A percentile compares a stretch with the other conserved stretches of the same genome.
Conservation (phyloP, 64 coral and sea anemone species). For the Cladopsammia gracilis region DNA sequence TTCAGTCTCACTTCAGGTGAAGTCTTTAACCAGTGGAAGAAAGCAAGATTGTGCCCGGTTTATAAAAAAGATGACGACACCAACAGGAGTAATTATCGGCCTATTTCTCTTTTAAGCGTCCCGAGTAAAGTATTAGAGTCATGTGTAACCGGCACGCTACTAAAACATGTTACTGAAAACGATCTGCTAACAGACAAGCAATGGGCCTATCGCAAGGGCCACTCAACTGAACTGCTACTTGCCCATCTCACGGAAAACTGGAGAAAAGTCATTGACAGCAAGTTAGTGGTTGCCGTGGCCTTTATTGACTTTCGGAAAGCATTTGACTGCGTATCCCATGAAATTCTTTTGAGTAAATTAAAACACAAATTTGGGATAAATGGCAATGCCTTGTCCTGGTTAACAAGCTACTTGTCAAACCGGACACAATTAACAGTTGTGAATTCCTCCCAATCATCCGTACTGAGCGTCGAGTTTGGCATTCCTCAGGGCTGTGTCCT, state of each 20-base stretch:
- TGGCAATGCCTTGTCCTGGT: no score
- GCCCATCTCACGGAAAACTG: not conserved
- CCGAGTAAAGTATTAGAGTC: not conserved
- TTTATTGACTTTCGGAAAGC: no score
- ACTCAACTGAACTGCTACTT: not conserved
- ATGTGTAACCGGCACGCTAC: not conserved
- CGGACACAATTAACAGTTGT: no score
- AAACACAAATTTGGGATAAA: no score
- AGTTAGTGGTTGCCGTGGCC: no score
- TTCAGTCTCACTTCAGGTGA: not conserved
- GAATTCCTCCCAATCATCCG: no score
- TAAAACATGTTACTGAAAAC: not conserved
- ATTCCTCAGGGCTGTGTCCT: no score
- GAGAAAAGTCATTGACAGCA: not conserved
- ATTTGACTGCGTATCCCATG: no score
- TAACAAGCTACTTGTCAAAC: no score
- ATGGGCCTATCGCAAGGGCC: not conserved
- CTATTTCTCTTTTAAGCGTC: not conserved
- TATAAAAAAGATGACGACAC: slow-evolving; percentile 3
- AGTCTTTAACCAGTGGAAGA: slow-evolving; percentile 9
- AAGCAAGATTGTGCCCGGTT: not conserved
- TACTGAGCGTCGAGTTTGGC: no score
- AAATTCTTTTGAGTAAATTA: no score
- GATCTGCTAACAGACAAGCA: not conserved
- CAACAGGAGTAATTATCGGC: slow-evolving; percentile 13